Base-by-base conservation (phyloP, 2,113 vertebrate species). In the Lucifuga dentata region DNA sequence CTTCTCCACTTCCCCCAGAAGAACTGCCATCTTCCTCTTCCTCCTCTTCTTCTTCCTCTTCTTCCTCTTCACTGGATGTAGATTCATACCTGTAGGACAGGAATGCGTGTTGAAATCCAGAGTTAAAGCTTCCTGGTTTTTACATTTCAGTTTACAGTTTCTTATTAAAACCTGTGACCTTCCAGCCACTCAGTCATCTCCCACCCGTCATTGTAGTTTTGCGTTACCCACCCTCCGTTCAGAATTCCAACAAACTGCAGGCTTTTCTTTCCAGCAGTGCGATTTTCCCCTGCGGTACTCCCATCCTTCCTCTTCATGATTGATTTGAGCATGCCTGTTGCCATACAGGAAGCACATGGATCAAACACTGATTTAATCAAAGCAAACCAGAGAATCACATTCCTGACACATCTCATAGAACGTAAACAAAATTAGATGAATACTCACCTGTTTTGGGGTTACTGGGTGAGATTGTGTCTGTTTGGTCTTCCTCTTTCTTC, bases 251-350 rank as follows among this genome's bases (percentile, higher is more conserved):
- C 96, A 75, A 99, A 99, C 91, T 98, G 95, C 81, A 98, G 87
- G 78, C 94, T 99, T 90, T 98, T 99, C 89, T 94, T 95, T 66
- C 92, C 93, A 1, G 89, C 56, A 11, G 86, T 92, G 59, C 93
- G 92, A 0, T 83, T 76, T 39, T 95, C 89, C 0, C 74, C 69
- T 0, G 89, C 86, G 59, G 78, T 77, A 48, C 82, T 58, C 33
- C 93, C 93, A 2, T 96, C 95, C 73, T 93, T 93, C 90, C 93
- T 95, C 91, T 98, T 99, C 97, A 99, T 99, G 82, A 99, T 99
- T 20, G 97, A 99, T 71, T 98, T 98, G 56, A 98, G 92, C 77
- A 91, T 79, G 56, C 95, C 97, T 96, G 72, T 32, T 39, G 38
- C 23, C 77, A 75, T 15, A 65, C 29, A 17, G 35, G 57, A 71